A percentile compares a stretch with the other conserved stretches of the same genome.
These are phyloP conservation scores for Matsumyia berberina DNA, from an alignment of 2,888 invertebrate genomes.

Conservation along the genomic window DNA sequence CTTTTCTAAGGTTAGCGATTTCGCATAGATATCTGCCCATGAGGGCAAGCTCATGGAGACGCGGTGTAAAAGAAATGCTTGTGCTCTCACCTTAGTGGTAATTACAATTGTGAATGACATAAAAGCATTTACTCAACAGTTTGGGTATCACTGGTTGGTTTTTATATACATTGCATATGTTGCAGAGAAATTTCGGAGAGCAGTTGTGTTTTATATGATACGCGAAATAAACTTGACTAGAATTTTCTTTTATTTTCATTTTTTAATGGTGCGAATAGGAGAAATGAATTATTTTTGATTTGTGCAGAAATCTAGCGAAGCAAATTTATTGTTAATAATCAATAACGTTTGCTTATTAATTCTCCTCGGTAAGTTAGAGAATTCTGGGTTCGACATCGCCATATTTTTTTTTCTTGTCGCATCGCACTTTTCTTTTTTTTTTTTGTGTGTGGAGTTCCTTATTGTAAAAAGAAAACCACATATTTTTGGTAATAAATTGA, in stretches of 20 bases:
- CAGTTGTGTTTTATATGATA: conserved; percentile 46
- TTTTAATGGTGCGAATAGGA: conserved; percentile 31
- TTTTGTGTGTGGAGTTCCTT: neutral
- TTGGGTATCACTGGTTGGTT: neutral
- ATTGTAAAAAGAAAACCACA: neutral
- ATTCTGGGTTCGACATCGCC: conserved; percentile 31
- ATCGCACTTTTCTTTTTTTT: conserved; percentile 13
- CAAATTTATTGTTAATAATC: conserved; percentile 12
- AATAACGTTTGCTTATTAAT: conserved; percentile 32
- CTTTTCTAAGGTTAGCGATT: too few relatives aligned
- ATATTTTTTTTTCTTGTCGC: conserved; percentile 13
- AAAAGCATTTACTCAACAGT: too few relatives aligned
- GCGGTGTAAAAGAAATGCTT: too few relatives aligned
- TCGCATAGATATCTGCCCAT: too few relatives aligned
- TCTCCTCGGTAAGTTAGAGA: conserved; percentile 65
- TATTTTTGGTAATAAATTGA: neutral
- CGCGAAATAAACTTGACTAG: conserved; percentile 20
- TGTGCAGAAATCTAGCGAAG: conserved; percentile 51
- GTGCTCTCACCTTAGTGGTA: neutral
- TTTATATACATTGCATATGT: neutral
- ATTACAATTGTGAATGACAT: neutral
- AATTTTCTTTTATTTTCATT: conserved; percentile 12
- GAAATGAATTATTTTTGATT: conserved; percentile 33
- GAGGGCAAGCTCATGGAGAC: too few relatives aligned
- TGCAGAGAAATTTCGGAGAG: conserved; percentile 14